phyloP scores from a whole-genome alignment of 2,113 vertebrate species.

The Isurus oxyrinchus region DNA sequence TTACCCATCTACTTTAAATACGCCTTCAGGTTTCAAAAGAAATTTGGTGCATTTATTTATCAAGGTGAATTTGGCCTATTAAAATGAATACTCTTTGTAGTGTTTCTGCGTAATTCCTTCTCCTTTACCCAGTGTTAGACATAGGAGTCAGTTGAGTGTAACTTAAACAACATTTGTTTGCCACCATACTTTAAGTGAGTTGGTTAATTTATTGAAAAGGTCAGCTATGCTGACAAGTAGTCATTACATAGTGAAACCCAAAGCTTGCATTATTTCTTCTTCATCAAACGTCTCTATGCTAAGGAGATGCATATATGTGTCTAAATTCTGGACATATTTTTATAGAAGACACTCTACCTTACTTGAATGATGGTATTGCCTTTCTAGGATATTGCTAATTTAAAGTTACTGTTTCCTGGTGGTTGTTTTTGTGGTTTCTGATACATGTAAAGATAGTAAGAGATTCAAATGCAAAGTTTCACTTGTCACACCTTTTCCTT shows the following conservation, averaged over 20 bases:
- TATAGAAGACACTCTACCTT: background rate
- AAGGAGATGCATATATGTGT: background rate
- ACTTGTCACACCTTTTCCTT: background rate
- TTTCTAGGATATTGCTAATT: background rate
- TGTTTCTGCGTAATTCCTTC: background rate
- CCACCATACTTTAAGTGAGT: background rate
- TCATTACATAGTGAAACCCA: background rate
- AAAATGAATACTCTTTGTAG: background rate
- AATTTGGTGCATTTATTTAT: background rate
- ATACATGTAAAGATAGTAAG: background rate
- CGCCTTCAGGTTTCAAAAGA: background rate
- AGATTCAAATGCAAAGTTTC: background rate
- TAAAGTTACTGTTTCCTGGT: background rate
- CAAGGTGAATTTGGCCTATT: background rate
- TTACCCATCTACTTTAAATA: background rate
- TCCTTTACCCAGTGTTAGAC: background rate
- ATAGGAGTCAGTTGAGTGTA: background rate
- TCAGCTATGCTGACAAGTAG: background rate
- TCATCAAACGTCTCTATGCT: background rate
- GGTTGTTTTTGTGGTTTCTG: background rate
- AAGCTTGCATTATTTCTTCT: background rate
- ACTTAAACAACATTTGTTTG: background rate
- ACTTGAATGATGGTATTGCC: background rate
- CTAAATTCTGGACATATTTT: background rate
- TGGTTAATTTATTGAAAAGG: background rate